Evolutionary conservation across 2,797 vertebrate genomes (phyloP).

Genomic region (Chloroceryle amazona): DNA sequence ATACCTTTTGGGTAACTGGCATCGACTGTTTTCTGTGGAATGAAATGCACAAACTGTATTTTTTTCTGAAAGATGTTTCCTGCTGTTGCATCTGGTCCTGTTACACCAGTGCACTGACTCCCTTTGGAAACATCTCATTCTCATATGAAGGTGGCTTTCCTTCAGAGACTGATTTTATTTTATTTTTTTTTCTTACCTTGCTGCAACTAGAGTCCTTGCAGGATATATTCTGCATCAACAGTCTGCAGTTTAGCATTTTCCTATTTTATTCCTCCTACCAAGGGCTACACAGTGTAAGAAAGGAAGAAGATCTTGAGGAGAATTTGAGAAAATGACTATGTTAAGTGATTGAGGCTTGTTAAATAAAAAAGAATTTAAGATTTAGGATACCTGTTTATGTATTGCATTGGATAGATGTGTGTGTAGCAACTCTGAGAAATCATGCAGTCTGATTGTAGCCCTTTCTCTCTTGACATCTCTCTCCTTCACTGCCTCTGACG

Average conservation of each 20-base stretch:
- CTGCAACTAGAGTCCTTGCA: background rate
- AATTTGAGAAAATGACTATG: background rate
- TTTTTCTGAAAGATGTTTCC: background rate
- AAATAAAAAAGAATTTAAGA: background rate
- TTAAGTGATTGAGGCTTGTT: background rate
- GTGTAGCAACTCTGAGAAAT: background rate
- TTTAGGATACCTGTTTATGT: background rate
- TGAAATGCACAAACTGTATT: background rate
- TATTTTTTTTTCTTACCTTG: background rate
- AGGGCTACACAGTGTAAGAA: background rate
- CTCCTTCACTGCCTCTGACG: background rate
- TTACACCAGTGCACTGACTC: background rate
- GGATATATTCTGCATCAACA: background rate
- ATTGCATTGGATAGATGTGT: background rate
- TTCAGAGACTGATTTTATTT: background rate
- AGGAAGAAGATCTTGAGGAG: background rate
- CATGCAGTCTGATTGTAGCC: background rate
- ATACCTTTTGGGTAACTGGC: background rate
- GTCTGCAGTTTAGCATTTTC: background rate
- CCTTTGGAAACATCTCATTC: slow-evolving; percentile 34
- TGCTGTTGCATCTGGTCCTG: background rate
- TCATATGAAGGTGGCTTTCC: background rate
- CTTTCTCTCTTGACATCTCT: background rate
- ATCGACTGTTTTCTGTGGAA: background rate
- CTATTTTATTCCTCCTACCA: background rate